Evolutionary conservation across 1,140 invertebrate species (phyloP).

Genomic region (Apocrypta bakeri): DNA sequence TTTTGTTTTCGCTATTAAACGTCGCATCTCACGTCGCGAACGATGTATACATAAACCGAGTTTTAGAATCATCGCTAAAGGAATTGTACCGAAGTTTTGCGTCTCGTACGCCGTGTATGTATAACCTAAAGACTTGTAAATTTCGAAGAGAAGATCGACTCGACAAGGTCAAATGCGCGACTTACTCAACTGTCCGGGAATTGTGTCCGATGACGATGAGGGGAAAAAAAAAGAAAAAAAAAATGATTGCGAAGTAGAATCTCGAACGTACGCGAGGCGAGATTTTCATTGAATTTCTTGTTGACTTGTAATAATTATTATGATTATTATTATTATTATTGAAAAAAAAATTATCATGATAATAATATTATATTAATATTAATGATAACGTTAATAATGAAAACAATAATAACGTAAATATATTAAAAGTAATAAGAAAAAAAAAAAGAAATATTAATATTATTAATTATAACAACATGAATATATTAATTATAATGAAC

Average conservation of each 20-base stretch:
- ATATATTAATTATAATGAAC: slow-evolving; percentile 7
- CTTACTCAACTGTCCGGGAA: not conserved
- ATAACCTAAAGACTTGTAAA: not conserved
- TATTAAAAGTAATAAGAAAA: slow-evolving; percentile 20
- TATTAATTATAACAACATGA: slow-evolving; percentile 1
- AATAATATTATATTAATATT: slow-evolving; percentile 34
- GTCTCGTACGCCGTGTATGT: not conserved
- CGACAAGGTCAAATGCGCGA: slow-evolving; percentile 25
- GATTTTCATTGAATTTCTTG: slow-evolving; percentile 66
- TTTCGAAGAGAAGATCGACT: slow-evolving; percentile 25
- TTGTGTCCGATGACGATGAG: not conserved
- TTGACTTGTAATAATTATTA: slow-evolving; percentile 63
- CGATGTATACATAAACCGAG: not conserved
- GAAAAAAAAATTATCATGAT: slow-evolving; percentile 55
- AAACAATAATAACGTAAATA: slow-evolving; percentile 36
- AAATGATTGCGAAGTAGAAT: slow-evolving; percentile 13
- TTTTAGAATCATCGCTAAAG: not conserved
- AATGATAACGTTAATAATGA: slow-evolving; percentile 30
- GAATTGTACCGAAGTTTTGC: slow-evolving; percentile 8
- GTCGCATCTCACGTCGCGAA: not conserved
- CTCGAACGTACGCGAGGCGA: slow-evolving; percentile 40
- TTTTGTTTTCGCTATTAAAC: not conserved
- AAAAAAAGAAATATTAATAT: slow-evolving; percentile 28
- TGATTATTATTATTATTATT: too few species aligned
- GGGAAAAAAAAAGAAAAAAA: not conserved